Evolutionary conservation across 2,888 invertebrate species (phyloP), one percentile per base, ranked within the genome.

Genomic region (Venustoraphidia nigricollis): DNA sequence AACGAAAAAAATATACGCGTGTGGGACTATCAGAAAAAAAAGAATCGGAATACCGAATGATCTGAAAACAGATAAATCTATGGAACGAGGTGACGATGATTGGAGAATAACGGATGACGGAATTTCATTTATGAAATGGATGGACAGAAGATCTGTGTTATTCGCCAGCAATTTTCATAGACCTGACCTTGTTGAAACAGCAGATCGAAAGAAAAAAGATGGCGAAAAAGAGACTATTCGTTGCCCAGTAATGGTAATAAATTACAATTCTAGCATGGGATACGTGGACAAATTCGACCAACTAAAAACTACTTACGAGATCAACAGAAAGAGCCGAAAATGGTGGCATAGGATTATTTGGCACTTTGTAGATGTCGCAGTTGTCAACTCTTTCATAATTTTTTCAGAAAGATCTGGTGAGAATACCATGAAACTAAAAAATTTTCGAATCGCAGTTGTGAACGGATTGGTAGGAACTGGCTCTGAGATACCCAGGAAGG

Each of bases 51-150:
- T 57, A 36, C 56, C 57, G 44, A 17, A 17, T 17, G 41, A 48
- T 46, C 47, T 57, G 11, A 48, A 46, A 46, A 34, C 34, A 46
- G 55, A 57, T 42, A 56, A 54, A 48, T 11, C 37, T 36, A 49
- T 57, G 50, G 50, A 55, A 45, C 51, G 56, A 49, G 57, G 54
- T 49, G 51, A 55, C n/a, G 48, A 46, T 53, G 59, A 58, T 50
- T 57, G 53, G 50, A 43, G 53, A 46, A 52, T 54, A 46, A 53
- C 51, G 45, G 42, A 48, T 36, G 45, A 42, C 48, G 56, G 54
- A 10, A 44, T 57, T 14, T 50, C 50, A 45, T 50, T 45, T 9
- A 44, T 53, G 35, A 57, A 53, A 42, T 56, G 55, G 57, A 53
- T 44, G 50, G 55, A 57, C 39, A 52, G 44, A 43, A 53, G 51